phyloP scores from a whole-genome alignment of 2,888 invertebrate species.

The Acleris holmiana region DNA sequence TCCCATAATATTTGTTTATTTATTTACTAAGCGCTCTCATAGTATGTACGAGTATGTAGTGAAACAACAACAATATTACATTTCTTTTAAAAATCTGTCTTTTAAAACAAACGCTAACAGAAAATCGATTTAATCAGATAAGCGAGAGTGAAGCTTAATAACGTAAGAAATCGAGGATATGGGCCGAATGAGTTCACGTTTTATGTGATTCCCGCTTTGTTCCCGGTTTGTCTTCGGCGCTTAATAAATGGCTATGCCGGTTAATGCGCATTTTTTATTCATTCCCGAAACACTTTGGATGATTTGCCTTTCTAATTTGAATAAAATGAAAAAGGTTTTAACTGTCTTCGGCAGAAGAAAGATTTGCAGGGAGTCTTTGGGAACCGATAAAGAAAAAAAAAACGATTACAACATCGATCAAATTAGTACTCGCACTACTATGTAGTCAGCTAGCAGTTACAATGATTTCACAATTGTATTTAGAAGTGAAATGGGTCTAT shows the following conservation, averaged over 20 bases:
- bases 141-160: slow-evolving; percentile 23
- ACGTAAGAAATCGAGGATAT: slow-evolving; percentile 20
- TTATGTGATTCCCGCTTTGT: slow-evolving; percentile 27
- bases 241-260: slow-evolving; percentile 14
- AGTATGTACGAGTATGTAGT: no score
- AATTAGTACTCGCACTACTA: no score
- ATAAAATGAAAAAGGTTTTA: slow-evolving; percentile 20
- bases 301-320: slow-evolving; percentile 20
- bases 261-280: slow-evolving; percentile 13
- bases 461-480: no score
- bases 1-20: no score
- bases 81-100: no score
- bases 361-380: neutral
- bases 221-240: slow-evolving; percentile 20
- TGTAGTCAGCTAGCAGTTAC: no score
- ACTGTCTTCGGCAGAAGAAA: neutral
- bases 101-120: slow-evolving; percentile 10
- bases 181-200: slow-evolving; percentile 20
- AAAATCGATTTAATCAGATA: slow-evolving; percentile 31
- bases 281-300: slow-evolving; percentile 8
- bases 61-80: no score
- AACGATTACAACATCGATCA: neutral
- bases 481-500: no score
- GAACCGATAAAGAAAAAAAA: neutral
- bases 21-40: no score